These are phyloP conservation scores for Danaus plexippus DNA, from an alignment of 1,140 invertebrate genomes.

Conservation along the genomic window DNA sequence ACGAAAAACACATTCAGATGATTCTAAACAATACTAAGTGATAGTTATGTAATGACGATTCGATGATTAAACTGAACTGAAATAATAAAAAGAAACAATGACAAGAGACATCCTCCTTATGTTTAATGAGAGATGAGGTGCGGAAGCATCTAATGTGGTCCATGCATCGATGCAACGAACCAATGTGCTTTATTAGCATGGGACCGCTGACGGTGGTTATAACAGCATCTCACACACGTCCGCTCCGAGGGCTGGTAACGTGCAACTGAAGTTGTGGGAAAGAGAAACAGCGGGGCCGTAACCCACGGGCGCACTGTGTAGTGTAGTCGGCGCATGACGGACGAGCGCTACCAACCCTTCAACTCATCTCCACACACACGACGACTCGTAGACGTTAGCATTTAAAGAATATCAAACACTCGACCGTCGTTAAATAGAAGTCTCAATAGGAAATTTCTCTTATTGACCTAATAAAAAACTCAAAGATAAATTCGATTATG, in stretches of 20 bases:
- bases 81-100: slow-evolving; percentile 26
- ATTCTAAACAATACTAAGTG: slow-evolving; percentile 33
- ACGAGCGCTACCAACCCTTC: slow-evolving; percentile 40
- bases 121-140: slow-evolving; percentile 53
- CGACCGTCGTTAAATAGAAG: too few species aligned
- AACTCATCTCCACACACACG: slow-evolving; percentile 48
- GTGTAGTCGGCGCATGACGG: slow-evolving; percentile 38
- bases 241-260: slow-evolving; percentile 47
- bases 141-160: slow-evolving; percentile 65
- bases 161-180: slow-evolving; percentile 69
- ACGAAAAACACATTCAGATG: slow-evolving; percentile 23
- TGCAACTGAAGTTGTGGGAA: slow-evolving; percentile 43
- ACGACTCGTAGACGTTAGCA: slow-evolving; percentile 46
- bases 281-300: slow-evolving; percentile 8
- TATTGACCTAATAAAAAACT: too few species aligned
- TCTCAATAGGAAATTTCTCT: too few species aligned
- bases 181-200: slow-evolving; percentile 54
- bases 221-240: slow-evolving; percentile 57
- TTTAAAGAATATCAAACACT: slow-evolving; percentile 12
- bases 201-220: slow-evolving; percentile 46
- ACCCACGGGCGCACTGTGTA: slow-evolving; percentile 17
- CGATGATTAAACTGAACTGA: slow-evolving; percentile 19
- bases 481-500: too few species aligned
- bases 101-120: slow-evolving; percentile 23
- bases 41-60: slow-evolving; percentile 22